Base-by-base conservation (phyloP, 1,140 invertebrate species). In the Ceratitis capitata region DNA sequence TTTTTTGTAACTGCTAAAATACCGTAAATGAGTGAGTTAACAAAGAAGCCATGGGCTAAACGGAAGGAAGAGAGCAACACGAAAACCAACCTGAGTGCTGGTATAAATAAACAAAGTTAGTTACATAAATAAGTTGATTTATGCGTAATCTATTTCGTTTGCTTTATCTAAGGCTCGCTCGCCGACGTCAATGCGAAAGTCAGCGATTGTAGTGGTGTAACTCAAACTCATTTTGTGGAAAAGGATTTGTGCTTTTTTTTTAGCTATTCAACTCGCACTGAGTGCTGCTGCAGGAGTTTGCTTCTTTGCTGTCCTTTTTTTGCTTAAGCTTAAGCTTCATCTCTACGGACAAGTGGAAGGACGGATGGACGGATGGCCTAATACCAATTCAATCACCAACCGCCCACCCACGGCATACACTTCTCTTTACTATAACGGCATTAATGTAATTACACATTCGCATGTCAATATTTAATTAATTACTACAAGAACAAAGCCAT, bases 401-500 rank as follows among this genome's bases (percentile, higher is more conserved):
- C 29, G 14, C 10, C 61, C 4, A 32, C n/a, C n/a, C 29, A 78
- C 51, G 51, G 5, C 51, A 56, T n/a, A 5, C 51, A 23, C n/a
- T 39, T 35, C 69, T 45, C 69, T 78, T 45, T 23, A 26, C 56
- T 26, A 29, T 4, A 14, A 12, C n/a, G 61, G 61, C 32, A 78
- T n/a, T 78, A 53, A 26, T 49, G 16, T 51, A 83, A 83, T 83
- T 83, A 83, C 47, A 56, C 16, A 53, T 83, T 53, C 49, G 47
- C 82, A 51, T 83, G 82, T 49, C 82, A 51, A 83, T 83, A 51
- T 83, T 83, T 83, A 83, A 83, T 83, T 83, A 83, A 83, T 83
- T 83, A 83, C 51, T 49, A n/a, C 82, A 83, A 83, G 12, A 53
- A 83, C 29, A 83, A 83, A 35, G 5, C 19, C n/a, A 83, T n/a